Conservation (phyloP, 2,113 vertebrate genomes). For the Perognathus longimembris region DNA sequence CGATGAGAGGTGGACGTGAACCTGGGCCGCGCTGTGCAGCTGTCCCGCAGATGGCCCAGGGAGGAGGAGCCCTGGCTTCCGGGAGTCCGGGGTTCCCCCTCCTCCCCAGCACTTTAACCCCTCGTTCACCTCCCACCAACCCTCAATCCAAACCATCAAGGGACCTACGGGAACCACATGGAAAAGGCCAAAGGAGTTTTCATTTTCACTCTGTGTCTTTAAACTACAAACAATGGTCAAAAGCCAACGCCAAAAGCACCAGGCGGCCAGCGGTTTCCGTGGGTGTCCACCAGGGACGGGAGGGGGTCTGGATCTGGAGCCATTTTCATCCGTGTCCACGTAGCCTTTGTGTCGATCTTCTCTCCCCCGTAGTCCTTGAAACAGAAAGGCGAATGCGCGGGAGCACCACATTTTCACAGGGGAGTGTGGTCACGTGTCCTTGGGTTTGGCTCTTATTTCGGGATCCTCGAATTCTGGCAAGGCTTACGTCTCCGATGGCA, state of each 20-base stretch:
- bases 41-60: slow-evolving; percentile 63
- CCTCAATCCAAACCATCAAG: slow-evolving; percentile 64
- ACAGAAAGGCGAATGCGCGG: slow-evolving; percentile 2
- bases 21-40: slow-evolving; percentile 12
- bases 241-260: not conserved
- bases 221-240: too few species aligned
- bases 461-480: not conserved
- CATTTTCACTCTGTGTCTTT: not conserved
- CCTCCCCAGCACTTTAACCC: slow-evolving; percentile 27
- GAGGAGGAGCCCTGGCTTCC: not conserved
- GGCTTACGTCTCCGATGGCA: not conserved
- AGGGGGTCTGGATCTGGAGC: too few species aligned
- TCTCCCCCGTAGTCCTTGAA: slow-evolving; percentile 36
- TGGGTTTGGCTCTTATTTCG: slow-evolving; percentile 10
- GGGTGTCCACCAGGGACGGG: too few species aligned
- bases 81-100: slow-evolving; percentile 56
- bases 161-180: slow-evolving; percentile 68
- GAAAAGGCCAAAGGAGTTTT: slow-evolving; percentile 21
- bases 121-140: slow-evolving; percentile 41
- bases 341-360: slow-evolving; percentile 40
- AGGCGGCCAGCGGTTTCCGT: slow-evolving; percentile 38
- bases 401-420: slow-evolving; percentile 40
- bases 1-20: slow-evolving; percentile 64
- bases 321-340: slow-evolving; percentile 49
- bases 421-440: slow-evolving; percentile 10